Base-by-base conservation (phyloP, 2,797 vertebrate genomes). In the Esox lucius region DNA sequence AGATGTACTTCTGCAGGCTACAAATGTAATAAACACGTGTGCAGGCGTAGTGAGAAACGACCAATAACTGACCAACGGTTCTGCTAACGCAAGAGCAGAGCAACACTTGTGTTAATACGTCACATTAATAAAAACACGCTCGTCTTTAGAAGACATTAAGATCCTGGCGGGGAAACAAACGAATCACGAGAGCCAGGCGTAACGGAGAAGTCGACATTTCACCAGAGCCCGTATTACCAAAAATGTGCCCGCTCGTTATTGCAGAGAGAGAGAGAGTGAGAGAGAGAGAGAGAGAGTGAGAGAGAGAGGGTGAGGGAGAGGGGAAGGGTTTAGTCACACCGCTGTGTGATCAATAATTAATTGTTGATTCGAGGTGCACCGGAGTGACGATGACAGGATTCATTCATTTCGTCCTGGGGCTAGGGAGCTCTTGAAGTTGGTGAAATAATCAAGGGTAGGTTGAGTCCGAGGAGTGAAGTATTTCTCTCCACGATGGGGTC, bases 361-460 rank as follows among this genome's bases (percentile, higher is more conserved):
- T 81, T 83, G 83, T 68, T 74, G 75, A 79, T 81, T 73, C 79
- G 80, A 81, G 85, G 78, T 68, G 79, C 49, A 59, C 28, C 19
- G 68, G 79, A 77, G 69, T 46, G 74, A 80, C 70, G 31, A 79
- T 83, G 78, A 80, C 83, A 81, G 79, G 75, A 81, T 75, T 81
- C 71, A 83, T 81, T 75, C 80, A 81, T 83, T 79, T 81, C 78
- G 75, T 83, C 71, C 76, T 49, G 17, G 61, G 79, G 72, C 76
- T 59, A 74, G 78, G 75, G 78, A 76, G 75, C 77, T 83, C 78
- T 76, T 69, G 65, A 74, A 59, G 74, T 76, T 65, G 33, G 73
- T 76, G 80, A 75, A 81, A 79, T 76, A 75, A 76, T 79, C 16
- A 67, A 78, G 71, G 68, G 35, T 33, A 71, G 68, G 69, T 68